These are phyloP conservation scores for Hydriomena furcata DNA, from an alignment of 2,888 invertebrate species.

Conservation along the genomic window DNA sequence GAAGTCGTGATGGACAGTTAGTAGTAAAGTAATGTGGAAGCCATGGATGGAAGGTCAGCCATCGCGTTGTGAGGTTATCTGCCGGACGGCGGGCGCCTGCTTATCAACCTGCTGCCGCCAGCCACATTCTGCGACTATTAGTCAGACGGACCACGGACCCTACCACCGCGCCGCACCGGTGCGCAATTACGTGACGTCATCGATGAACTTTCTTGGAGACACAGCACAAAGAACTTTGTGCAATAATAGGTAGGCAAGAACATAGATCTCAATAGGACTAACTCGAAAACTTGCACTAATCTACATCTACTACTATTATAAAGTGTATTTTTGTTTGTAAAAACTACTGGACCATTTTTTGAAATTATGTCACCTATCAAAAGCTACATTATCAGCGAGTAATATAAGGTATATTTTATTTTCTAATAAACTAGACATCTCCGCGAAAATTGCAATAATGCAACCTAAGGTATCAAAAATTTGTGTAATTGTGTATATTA, in stretches of 20 bases:
- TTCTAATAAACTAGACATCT: too few species aligned
- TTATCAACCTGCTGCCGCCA: constrained; percentile 59
- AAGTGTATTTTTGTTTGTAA: too few species aligned
- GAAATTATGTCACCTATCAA: too few species aligned
- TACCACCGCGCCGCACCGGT: constrained; percentile 14
- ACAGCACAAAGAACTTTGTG: background rate
- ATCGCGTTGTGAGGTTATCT: constrained; percentile 21
- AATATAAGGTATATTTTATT: too few species aligned
- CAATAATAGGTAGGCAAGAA: background rate
- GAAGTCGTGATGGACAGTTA: too few species aligned
- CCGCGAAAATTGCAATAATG: too few species aligned
- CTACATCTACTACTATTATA: too few species aligned
- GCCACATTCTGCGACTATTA: constrained; percentile 56
- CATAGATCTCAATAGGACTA: background rate
- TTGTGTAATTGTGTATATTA: too few species aligned
- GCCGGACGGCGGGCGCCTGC: constrained; percentile 43
- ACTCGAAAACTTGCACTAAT: too few species aligned
- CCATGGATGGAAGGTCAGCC: constrained; percentile 16
- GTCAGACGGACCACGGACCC: constrained; percentile 36
- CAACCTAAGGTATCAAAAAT: too few species aligned
- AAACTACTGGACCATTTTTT: too few species aligned
- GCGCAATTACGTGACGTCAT: constrained; percentile 26
- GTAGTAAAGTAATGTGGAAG: background rate
- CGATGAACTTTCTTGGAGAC: constrained; percentile 5
- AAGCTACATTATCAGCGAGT: too few species aligned